phyloP scores from a whole-genome alignment of 2,113 vertebrate species.

The Tragelaphus imberbis region DNA sequence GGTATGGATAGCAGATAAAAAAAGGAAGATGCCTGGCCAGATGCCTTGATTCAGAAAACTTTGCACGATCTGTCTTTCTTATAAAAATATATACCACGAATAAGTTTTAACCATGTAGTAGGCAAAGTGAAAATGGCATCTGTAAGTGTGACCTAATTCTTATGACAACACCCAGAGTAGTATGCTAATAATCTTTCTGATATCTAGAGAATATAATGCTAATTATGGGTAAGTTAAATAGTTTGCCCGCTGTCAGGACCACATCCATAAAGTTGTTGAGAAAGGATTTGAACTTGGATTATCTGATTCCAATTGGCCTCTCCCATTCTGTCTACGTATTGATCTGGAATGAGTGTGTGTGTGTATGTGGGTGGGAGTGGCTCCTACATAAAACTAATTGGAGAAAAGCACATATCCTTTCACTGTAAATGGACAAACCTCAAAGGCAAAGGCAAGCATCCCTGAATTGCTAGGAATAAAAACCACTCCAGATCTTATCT shows the following conservation, averaged over 20 bases:
- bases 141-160: neutral
- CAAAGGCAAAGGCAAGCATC: neutral
- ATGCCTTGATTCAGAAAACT: neutral
- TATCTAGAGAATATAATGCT: neutral
- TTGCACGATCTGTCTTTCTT: neutral
- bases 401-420: neutral
- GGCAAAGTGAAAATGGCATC: neutral
- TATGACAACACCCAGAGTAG: neutral
- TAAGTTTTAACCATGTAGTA: neutral
- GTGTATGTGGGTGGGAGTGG: neutral
- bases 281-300: neutral
- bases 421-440: neutral
- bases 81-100: neutral
- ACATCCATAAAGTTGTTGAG: neutral
- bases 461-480: neutral
- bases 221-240: neutral
- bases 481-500: neutral
- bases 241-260: neutral
- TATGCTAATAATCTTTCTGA: neutral
- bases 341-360: neutral
- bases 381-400: neutral
- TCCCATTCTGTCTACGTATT: neutral
- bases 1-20: neutral
- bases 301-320: neutral
- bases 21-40: neutral